Base-by-base conservation (phyloP, 2,888 invertebrate genomes). In the Trilocha varians region DNA sequence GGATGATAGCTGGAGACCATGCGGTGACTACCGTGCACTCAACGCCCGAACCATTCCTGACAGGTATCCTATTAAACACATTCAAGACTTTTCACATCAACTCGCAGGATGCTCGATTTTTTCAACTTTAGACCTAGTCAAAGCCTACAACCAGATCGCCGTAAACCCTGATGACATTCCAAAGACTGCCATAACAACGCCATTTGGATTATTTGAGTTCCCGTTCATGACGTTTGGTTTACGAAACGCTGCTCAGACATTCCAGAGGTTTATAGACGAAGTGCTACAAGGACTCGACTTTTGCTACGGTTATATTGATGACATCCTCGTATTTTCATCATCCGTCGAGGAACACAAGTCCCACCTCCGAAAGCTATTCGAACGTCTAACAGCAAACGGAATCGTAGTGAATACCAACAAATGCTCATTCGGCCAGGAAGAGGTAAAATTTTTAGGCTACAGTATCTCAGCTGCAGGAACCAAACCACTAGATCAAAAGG, bases 201-300 rank as follows among this genome's bases (percentile, higher is more conserved):
- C 49, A 0, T 51, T 51, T 34, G 50, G 53, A 2, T 32, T 51
- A 4, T 51, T 42, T n/a, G 49, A 51, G 25, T 51, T 46, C 36
- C 46, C 47, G 0, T 16, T 48, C 2, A 47, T 49, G 46, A 11
- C 40, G 9, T 46, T 46, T 16, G 50, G 47, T 0, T 9, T 50
- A 3, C 36, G 40, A 3, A 52, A 52, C 25, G 47, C 48, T 1
- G 45, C 25, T 1, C 49, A 51, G 34, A 49, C 49, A 0, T 51
- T 49, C 25, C 44, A 44, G 32, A 16, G 50, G 8, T 48, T 46
- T 16, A 45, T 48, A 32, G 18, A 48, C n/a, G 13, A 13, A n/a
- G 41, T 43, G 4, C 39, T 48, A 5, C 9, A 16, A 9, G 32
- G 44, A 1, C 34, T 46, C 3, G 42, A 42, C 14, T 34, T 15